Evolutionary conservation across 2,797 vertebrate species (phyloP).

Genomic region (Acipenser oxyrinchus): DNA sequence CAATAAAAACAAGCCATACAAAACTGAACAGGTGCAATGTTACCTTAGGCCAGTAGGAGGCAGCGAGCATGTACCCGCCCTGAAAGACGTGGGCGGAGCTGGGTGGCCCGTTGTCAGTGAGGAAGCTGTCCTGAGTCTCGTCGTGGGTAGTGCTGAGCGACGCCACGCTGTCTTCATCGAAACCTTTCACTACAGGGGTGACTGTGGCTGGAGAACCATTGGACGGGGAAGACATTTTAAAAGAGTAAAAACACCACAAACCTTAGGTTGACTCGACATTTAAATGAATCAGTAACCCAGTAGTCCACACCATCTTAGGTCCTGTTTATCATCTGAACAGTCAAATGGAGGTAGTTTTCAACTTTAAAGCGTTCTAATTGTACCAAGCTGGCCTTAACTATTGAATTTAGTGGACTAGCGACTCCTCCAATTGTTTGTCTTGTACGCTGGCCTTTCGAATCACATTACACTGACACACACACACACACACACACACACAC

Average conservation of each 20-base stretch:
- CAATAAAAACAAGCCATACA: background rate
- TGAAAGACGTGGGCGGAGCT: slow-evolving; percentile 72
- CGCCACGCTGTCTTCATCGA: slow-evolving; percentile 91
- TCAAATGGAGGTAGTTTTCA: no score
- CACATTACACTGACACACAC: no score
- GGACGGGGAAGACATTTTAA: background rate
- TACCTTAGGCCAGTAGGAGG: slow-evolving; percentile 97
- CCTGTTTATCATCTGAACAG: no score
- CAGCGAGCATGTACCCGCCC: slow-evolving; percentile 88
- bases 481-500: slow-evolving; percentile 17
- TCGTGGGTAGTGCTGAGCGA: slow-evolving; percentile 86
- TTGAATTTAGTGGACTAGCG: no score
- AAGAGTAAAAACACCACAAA: no score
- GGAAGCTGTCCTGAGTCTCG: slow-evolving; percentile 83
- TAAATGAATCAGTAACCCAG: no score
- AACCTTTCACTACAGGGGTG: slow-evolving; percentile 73
- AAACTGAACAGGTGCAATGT: slow-evolving; percentile 18
- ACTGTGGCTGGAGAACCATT: slow-evolving; percentile 57
- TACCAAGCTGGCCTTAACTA: no score
- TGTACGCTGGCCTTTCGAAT: no score
- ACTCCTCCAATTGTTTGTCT: no score
- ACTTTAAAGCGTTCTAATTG: no score
- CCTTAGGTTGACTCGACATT: no score
- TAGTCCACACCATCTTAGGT: no score
- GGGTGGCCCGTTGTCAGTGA: slow-evolving; percentile 77